Percentiles rank a stretch among this genome's conserved stretches.
Evolutionary conservation across 2,797 vertebrate genomes (phyloP).

Genomic region (Phaenicophaeus curvirostris): DNA sequence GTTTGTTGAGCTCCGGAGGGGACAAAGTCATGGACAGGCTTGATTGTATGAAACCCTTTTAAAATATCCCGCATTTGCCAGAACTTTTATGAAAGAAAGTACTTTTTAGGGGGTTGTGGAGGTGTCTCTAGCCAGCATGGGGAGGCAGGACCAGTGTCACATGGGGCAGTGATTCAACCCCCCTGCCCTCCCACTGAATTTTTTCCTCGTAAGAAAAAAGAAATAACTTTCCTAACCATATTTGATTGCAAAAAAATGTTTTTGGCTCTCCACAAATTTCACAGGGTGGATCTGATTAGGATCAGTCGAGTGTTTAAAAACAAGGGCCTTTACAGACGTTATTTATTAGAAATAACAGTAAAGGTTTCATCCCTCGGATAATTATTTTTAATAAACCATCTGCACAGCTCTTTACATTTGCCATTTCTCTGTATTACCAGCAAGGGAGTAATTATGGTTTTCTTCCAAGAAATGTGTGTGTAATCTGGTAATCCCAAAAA

Average conservation of each 20-base stretch:
- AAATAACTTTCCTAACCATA: rapidly evolving
- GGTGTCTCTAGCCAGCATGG: rapidly evolving
- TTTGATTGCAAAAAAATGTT: background rate
- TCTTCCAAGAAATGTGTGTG: constrained; percentile 36
- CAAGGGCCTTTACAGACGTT: background rate
- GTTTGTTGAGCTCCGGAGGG: background rate
- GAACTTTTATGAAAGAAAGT: background rate
- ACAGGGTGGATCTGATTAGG: background rate
- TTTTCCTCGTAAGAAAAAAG: background rate
- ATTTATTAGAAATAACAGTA: background rate
- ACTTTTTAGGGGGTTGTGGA: background rate
- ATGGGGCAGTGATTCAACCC: rapidly evolving
- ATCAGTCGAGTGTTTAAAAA: background rate
- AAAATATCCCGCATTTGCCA: rapidly evolving
- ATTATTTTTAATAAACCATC: background rate
- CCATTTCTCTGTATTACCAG: constrained; percentile 1
- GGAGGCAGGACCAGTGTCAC: rapidly evolving
- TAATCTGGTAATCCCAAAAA: constrained; percentile 33
- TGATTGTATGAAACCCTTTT: background rate
- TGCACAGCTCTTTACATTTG: background rate
- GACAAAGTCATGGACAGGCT: background rate
- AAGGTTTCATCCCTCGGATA: background rate
- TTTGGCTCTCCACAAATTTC: background rate
- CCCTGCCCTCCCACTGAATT: background rate
- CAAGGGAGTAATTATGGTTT: background rate